Percentiles rank a stretch among this genome's conserved stretches.
These are phyloP conservation scores for Hemicentrotus pulcherrimus DNA, from an alignment of 35 echinoderm and acorn worm species.

Conservation along the genomic window DNA sequence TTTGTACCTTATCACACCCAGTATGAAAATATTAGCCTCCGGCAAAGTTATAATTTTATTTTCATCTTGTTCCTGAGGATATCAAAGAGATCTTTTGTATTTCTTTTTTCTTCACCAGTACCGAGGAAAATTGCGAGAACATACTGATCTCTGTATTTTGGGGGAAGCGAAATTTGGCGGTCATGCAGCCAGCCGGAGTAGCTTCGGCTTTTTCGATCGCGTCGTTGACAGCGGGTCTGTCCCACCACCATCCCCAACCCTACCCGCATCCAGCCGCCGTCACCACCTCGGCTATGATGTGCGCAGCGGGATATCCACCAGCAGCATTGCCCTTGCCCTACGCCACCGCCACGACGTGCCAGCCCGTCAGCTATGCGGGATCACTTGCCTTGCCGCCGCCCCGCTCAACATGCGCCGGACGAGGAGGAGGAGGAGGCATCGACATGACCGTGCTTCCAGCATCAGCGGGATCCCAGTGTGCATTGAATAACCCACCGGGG, in stretches of 20 bases:
- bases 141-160: neutral
- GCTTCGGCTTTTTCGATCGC: constrained; percentile 48
- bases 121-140: neutral
- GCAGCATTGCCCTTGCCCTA: constrained; percentile 41
- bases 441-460: constrained; percentile 15
- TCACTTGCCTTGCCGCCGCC: constrained; percentile 42
- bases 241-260: constrained; percentile 47
- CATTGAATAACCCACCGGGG: constrained; percentile 37
- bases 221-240: constrained; percentile 36
- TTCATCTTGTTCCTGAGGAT: neutral
- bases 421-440: neutral
- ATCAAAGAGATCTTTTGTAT: neutral
- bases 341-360: constrained; percentile 27
- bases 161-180: neutral
- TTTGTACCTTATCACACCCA: constrained; percentile 21
- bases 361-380: constrained; percentile 40
- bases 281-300: constrained; percentile 46
- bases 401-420: constrained; percentile 15
- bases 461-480: constrained; percentile 8
- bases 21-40: constrained; percentile 42
- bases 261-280: constrained; percentile 44
- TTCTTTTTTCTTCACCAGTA: neutral
- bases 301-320: constrained; percentile 34
- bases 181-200: constrained; percentile 46
- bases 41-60: constrained; percentile 12